A percentile compares a stretch with the other conserved stretches of the same genome.
phyloP scores from a whole-genome alignment of 2,888 invertebrate species.

The Furcula furcula region DNA sequence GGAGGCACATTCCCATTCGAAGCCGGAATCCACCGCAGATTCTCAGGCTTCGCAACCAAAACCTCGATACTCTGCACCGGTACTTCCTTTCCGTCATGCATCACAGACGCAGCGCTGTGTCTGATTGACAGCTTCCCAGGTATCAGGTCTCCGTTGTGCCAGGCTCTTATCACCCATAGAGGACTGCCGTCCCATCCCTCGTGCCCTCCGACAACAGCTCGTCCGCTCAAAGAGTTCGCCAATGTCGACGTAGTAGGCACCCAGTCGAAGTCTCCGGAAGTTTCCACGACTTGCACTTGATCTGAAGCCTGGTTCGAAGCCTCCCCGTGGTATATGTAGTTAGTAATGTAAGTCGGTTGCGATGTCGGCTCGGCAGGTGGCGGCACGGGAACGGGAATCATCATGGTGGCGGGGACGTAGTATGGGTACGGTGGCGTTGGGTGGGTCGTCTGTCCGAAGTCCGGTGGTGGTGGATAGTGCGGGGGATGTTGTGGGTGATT shows the following conservation, averaged over 20 bases:
- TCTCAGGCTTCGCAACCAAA: constrained; percentile 57
- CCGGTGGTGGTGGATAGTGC: constrained; percentile 12
- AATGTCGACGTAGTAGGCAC: constrained; percentile 61
- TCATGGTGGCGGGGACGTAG: constrained; percentile 61
- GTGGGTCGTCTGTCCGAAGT: not conserved
- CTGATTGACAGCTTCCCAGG: constrained; percentile 74
- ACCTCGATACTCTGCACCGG: constrained; percentile 73
- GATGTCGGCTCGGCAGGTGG: constrained; percentile 24
- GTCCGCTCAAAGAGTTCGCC: constrained; percentile 54
- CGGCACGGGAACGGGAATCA: constrained; percentile 55
- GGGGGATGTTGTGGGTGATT: constrained; percentile 1
- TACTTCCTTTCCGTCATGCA: constrained; percentile 65
- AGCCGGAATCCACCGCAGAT: constrained; percentile 76
- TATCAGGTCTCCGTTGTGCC: constrained; percentile 69
- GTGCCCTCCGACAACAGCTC: constrained; percentile 70
- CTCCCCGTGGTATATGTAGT: constrained; percentile 70
- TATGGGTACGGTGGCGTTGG: constrained; percentile 47
- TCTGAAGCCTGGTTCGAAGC: constrained; percentile 30
- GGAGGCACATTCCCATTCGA: constrained; percentile 77
- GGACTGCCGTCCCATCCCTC: constrained; percentile 78
- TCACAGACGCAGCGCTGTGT: constrained; percentile 64
- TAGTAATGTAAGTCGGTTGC: constrained; percentile 66
- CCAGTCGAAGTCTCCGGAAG: constrained; percentile 69
- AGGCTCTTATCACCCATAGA: constrained; percentile 70
- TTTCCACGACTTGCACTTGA: constrained; percentile 55